Percentiles rank a stretch among this genome's conserved stretches.
phyloP scores from a whole-genome alignment of 2,888 invertebrate species.

The Slavum lentiscoides region DNA sequence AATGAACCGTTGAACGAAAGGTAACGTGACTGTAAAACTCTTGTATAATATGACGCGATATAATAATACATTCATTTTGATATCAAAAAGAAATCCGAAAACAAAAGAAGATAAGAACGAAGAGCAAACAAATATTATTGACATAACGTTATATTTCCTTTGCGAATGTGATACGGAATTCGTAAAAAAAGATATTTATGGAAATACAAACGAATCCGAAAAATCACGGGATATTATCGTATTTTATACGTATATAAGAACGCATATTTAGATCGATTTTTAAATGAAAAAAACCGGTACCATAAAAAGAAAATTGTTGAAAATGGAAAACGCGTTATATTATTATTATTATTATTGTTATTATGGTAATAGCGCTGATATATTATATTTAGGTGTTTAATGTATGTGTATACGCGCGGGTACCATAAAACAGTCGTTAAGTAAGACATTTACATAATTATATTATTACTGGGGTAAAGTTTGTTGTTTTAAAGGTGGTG shows the following conservation, averaged over 20 bases:
- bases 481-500: conserved; percentile 26
- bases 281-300: too few species aligned
- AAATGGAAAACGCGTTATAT: too few species aligned
- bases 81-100: conserved; percentile 34
- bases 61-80: neutral
- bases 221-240: too few species aligned
- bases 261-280: too few species aligned
- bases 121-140: conserved; percentile 13
- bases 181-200: neutral
- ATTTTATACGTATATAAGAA: too few species aligned
- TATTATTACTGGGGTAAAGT: conserved; percentile 10
- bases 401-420: neutral
- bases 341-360: too few species aligned
- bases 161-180: too few species aligned
- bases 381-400: too few species aligned
- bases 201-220: too few species aligned
- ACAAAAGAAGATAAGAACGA: conserved; percentile 13
- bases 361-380: neutral
- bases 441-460: conserved; percentile 23
- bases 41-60: neutral
- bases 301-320: too few species aligned
- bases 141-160: conserved; percentile 32
- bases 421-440: conserved; percentile 10
- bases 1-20: conserved; percentile 40
- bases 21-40: conserved; percentile 29